These are phyloP conservation scores for Drosophila willistoni DNA, from an alignment of 1,140 invertebrate species.

Conservation along the genomic window DNA sequence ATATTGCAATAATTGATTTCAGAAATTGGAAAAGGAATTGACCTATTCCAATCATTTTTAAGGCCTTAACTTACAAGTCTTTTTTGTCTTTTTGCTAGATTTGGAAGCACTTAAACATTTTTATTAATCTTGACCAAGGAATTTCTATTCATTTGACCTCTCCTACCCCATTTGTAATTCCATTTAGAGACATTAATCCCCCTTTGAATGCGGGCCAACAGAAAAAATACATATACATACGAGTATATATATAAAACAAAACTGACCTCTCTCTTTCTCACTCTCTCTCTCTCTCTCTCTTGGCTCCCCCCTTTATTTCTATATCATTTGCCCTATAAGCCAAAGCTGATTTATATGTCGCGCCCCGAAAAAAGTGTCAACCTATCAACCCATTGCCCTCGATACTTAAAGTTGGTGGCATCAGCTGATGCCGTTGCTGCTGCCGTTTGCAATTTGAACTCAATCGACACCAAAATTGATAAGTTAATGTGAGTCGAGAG, in stretches of 20 bases:
- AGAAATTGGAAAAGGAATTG: no score
- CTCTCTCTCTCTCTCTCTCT: neutral
- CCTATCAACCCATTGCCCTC: slow-evolving; percentile 64
- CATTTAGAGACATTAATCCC: slow-evolving; percentile 7
- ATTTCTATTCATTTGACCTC: slow-evolving; percentile 1
- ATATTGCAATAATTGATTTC: no score
- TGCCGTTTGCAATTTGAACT: slow-evolving; percentile 69
- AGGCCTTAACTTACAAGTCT: no score
- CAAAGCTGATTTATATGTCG: slow-evolving; percentile 72
- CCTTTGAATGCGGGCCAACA: no score
- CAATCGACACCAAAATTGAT: slow-evolving; percentile 75
- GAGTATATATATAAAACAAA: neutral
- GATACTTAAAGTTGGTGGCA: slow-evolving; percentile 55
- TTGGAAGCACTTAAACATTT: neutral
- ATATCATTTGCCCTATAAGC: slow-evolving; percentile 32
- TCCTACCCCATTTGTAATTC: neutral
- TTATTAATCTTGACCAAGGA: neutral
- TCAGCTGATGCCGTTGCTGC: slow-evolving; percentile 51
- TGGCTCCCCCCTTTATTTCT: neutral
- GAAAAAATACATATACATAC: no score
- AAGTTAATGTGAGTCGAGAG: slow-evolving; percentile 65
- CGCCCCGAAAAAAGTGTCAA: slow-evolving; percentile 75
- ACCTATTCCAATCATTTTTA: no score
- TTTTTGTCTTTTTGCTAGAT: no score
- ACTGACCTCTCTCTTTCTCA: slow-evolving; percentile 4